These are phyloP conservation scores for Cecropterus lyciades DNA, from an alignment of 1,140 invertebrate genomes.

Conservation along the genomic window DNA sequence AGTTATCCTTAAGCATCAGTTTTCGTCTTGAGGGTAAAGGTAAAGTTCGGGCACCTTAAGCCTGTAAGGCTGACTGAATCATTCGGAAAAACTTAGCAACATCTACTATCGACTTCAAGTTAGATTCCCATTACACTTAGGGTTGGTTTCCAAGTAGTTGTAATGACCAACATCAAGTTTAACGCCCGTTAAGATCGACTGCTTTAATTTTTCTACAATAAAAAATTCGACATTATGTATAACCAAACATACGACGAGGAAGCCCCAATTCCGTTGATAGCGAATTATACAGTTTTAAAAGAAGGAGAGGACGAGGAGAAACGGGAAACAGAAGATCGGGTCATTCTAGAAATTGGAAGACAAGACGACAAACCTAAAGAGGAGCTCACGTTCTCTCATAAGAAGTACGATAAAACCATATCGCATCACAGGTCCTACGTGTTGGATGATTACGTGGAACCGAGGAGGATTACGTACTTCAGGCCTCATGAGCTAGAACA, in stretches of 20 bases:
- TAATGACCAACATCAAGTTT: too few relatives aligned
- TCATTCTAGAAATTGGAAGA: conserved; percentile 80
- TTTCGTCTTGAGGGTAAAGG: too few relatives aligned
- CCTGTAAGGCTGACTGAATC: too few relatives aligned
- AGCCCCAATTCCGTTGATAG: conserved; percentile 65
- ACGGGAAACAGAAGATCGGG: conserved; percentile 61
- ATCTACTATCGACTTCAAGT: too few relatives aligned
- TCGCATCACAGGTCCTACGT: conserved; percentile 77
- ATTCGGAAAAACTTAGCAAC: too few relatives aligned
- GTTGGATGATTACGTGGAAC: conserved; percentile 70
- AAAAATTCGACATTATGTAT: conserved; percentile 52
- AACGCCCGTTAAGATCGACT: too few relatives aligned
- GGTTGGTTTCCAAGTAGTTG: too few relatives aligned
- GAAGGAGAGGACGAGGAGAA: conserved; percentile 63
- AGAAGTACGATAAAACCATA: conserved; percentile 82
- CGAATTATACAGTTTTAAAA: conserved; percentile 69
- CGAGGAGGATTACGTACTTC: conserved; percentile 61
- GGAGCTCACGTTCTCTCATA: conserved; percentile 78
- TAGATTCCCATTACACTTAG: too few relatives aligned
- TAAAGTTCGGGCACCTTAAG: too few relatives aligned
- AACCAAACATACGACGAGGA: conserved; percentile 67
- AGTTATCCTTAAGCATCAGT: too few relatives aligned
- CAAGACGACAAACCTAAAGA: conserved; percentile 73
- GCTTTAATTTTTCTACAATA: too few relatives aligned
- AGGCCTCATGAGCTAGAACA: conserved; percentile 66